Evolutionary conservation across 92 coral and sea anemone species (phyloP), one percentile per base, ranked within the genome.

Genomic region (Isaurus tuberculatus): DNA sequence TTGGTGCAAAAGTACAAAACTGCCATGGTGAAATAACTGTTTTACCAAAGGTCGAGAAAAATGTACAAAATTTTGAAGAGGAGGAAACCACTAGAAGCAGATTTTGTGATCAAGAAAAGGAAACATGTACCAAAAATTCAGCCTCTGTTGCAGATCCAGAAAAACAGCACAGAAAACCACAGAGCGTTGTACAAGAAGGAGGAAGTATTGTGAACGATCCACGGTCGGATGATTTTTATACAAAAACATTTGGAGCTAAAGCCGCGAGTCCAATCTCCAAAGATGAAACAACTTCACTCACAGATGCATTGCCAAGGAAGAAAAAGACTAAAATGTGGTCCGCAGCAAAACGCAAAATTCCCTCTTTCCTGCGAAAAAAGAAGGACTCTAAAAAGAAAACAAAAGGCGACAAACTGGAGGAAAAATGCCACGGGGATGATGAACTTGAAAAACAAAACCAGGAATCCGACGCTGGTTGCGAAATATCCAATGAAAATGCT

Each of bases 171-270:
- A 48, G 14, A 14, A 70, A 44, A 7, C n/a, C 23, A 4, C 58
- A n/a, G 31, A 34, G 20, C 8, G 66, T 49, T 74, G 43, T 74
- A 29, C 80, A 32, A 74, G 65, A 51, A 4, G 80, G 65, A 74
- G 43, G 42, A 7, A 51, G n/a, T 44, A 2, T 53, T 13, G 65
- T 51, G 7, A 16, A 40, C 2, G 14, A 15, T 1, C 43, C 65
- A 0, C 28, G 25, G 22, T 46, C 80, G 1, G 22, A 29, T 19
- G 80, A 74, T 5, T 43, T 53, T 22, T 74, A 51, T 19, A 36
- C 65, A 5, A n/a, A 51, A 48, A 32, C 66, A n/a, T 51, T 51
- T 31, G 66, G 80, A 3, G 66, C 65, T 28, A 74, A 31, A 23
- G 28, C 43, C 27, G 17, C 80, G n/a, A 55, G 31, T 40, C n/a